phyloP scores from a whole-genome alignment of 2,888 invertebrate genomes.

The Eilema caniola region DNA sequence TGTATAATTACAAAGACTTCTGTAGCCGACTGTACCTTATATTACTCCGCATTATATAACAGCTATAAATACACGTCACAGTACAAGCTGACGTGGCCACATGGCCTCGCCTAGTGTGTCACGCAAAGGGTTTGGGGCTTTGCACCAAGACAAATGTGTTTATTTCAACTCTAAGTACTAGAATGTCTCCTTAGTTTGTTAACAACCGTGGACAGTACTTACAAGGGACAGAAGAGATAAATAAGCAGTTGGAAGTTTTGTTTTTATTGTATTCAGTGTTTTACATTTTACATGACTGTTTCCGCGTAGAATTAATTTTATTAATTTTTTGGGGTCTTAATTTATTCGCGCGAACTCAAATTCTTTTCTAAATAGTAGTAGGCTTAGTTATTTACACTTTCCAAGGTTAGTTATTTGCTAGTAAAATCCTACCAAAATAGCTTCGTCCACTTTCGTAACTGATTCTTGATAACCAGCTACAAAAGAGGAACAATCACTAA shows the following conservation, averaged over 20 bases:
- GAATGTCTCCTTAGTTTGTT: slow-evolving; percentile 39
- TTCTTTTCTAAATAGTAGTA: too few relatives aligned
- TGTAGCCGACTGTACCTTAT: slow-evolving; percentile 38
- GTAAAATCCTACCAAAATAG: too few relatives aligned
- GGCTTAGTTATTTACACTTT: too few relatives aligned
- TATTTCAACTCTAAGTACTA: slow-evolving; percentile 52
- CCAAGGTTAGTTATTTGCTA: too few relatives aligned
- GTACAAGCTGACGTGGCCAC: slow-evolving; percentile 50
- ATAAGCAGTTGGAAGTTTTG: slow-evolving; percentile 27
- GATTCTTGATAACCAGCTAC: too few relatives aligned
- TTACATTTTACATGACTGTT: background rate
- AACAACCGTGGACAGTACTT: slow-evolving; percentile 43
- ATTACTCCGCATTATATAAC: slow-evolving; percentile 42
- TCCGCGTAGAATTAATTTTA: too few relatives aligned
- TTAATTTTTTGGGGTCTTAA: too few relatives aligned
- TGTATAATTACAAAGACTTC: slow-evolving; percentile 3
- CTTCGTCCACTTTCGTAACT: too few relatives aligned
- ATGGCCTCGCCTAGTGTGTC: slow-evolving; percentile 51
- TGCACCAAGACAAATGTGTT: slow-evolving; percentile 56
- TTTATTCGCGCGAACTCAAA: too few relatives aligned
- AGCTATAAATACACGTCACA: slow-evolving; percentile 56
- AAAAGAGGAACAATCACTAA: too few relatives aligned
- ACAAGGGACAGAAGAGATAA: slow-evolving; percentile 29
- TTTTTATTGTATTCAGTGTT: slow-evolving; percentile 17
- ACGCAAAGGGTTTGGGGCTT: slow-evolving; percentile 54